Evolutionary conservation across 2,888 invertebrate genomes (phyloP).

Genomic region (Liopterus haemorrhoidalis): DNA sequence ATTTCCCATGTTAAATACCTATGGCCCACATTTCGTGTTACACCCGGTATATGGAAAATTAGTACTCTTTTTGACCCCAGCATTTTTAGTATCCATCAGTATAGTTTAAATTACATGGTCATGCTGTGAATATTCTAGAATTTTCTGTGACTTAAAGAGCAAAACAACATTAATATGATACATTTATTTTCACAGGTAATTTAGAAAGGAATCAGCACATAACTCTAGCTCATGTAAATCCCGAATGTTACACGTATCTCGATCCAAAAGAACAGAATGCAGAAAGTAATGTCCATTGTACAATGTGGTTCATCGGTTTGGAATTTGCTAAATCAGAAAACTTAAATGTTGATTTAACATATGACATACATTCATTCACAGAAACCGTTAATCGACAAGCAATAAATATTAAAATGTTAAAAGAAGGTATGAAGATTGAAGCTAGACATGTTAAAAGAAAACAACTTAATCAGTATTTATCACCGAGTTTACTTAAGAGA

Average conservation of each 20-base stretch:
- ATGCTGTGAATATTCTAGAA: no score
- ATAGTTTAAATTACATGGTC: no score
- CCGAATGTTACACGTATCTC: constrained; percentile 70
- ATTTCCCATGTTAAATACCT: no score
- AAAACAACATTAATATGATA: no score
- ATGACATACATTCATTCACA: constrained; percentile 86
- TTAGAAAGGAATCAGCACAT: constrained; percentile 90
- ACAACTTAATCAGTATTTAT: constrained; percentile 67
- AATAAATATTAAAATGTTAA: constrained; percentile 59
- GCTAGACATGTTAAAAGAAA: constrained; percentile 82
- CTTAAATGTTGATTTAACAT: constrained; percentile 87
- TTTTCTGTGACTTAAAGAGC: no score
- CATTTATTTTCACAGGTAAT: constrained; percentile 54
- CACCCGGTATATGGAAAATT: no score
- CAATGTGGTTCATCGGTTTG: constrained; percentile 98
- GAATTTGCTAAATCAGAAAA: constrained; percentile 84
- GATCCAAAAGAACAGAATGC: constrained; percentile 38
- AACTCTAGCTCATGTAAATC: constrained; percentile 90
- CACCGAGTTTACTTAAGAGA: constrained; percentile 61
- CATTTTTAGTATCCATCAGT: no score
- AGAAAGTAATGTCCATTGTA: constrained; percentile 58
- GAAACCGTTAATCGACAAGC: constrained; percentile 79
- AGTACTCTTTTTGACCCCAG: no score
- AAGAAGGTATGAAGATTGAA: constrained; percentile 74
- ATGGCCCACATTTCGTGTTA: no score